Base-by-base conservation (phyloP, 2,797 vertebrate genomes). In the Darevskia mixta region DNA sequence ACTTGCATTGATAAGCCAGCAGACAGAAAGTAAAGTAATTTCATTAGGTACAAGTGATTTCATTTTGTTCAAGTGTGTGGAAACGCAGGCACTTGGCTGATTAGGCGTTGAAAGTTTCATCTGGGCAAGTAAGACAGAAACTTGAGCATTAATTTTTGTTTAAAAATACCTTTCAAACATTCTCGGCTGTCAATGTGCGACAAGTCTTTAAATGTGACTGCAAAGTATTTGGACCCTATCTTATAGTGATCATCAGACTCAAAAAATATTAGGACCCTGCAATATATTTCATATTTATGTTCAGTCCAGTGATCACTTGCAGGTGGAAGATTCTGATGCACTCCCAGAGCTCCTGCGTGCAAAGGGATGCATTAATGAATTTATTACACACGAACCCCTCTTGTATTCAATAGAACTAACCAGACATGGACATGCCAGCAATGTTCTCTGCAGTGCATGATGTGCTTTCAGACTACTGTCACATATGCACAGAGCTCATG, bases 41-140 rank as follows among this genome's bases (percentile, higher is more conserved):
- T 41, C 43, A 69, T 85, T 76, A 89, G 77, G 78, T 75, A 55
- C 41, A 82, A 76, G 79, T 81, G 78, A 81, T 85, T 85, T 43
- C 38, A 73, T 69, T 75, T 80, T 8, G 41, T 55, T 85, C 55
- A 81, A 75, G 78, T 61, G 55, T 49, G 38, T 32, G 38, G 71
- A 79, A 82, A 85, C n/a, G 61, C n/a, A 81, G 71, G 61, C n/a
- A 55, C 69, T 43, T 75, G 71, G 8, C 17, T 76, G 35, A 87
- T 73, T 81, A 80, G 83, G 58, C 80, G 41, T 18, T 18, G 58
- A 41, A 81, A n/a, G 73, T 71, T 83, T 71, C 83, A 79, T 78
- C 61, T 17, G 61, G 43, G 77, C n/a, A 88, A 80, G 55, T 17
- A 76, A 67, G 43, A 41, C 27, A 41, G 78, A 73, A 67, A 38